Percentiles rank a stretch among this genome's conserved stretches.
phyloP scores from a whole-genome alignment of 2,888 invertebrate species.

The Cotesia congregata region DNA sequence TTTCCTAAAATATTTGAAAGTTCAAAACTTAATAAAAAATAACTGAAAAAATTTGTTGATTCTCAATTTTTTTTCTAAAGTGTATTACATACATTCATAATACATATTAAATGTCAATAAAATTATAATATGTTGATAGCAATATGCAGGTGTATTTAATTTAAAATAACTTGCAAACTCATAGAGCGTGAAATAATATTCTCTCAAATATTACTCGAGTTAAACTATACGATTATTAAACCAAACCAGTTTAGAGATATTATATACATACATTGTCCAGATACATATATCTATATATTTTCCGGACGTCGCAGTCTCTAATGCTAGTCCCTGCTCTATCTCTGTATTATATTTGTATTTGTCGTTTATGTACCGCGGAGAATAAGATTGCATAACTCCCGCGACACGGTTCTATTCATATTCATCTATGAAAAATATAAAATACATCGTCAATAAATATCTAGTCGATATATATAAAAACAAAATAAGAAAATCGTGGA shows the following conservation, averaged over 20 bases:
- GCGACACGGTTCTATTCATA: conserved; percentile 1
- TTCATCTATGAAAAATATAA: background rate
- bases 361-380: background rate
- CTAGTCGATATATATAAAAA: background rate
- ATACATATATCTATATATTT: conserved; percentile 9
- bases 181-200: conserved; percentile 52
- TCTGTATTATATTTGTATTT: background rate
- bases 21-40: background rate
- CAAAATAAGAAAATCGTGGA: background rate
- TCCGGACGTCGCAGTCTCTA: conserved; percentile 7
- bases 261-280: background rate
- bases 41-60: background rate
- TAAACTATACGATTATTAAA: conserved; percentile 47
- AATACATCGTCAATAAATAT: background rate
- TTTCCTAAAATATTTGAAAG: no score
- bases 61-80: no score
- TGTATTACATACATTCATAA: no score
- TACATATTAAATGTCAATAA: no score
- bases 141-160: background rate
- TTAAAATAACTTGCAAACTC: conserved; percentile 37
- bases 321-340: background rate
- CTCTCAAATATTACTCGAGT: conserved; percentile 19
- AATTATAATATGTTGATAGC: background rate
- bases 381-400: conserved; percentile 13
- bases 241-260: conserved; percentile 16